phyloP scores from a whole-genome alignment of 2,888 invertebrate genomes.

The Ectemnius lituratus region DNA sequence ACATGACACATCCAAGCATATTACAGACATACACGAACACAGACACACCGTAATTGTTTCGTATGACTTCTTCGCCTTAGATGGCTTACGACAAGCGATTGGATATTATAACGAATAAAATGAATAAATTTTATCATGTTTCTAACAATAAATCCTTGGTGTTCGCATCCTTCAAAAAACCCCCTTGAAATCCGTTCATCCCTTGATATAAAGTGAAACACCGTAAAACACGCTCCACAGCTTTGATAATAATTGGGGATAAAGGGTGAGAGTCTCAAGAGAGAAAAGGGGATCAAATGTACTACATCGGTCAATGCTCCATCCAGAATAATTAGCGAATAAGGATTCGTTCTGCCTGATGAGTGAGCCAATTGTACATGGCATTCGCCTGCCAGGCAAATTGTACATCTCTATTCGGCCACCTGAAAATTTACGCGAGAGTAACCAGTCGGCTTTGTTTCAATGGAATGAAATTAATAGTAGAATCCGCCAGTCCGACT shows the following conservation, averaged over 20 bases:
- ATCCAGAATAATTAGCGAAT: background rate
- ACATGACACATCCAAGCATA: too few relatives aligned
- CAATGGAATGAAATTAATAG: too few relatives aligned
- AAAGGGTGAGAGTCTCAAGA: background rate
- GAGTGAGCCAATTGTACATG: background rate
- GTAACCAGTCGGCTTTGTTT: too few relatives aligned
- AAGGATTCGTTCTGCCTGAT: too few relatives aligned
- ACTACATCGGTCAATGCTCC: background rate
- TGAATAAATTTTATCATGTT: constrained; percentile 7
- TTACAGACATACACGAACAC: too few relatives aligned
- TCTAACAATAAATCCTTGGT: constrained; percentile 3
- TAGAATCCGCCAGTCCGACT: too few relatives aligned
- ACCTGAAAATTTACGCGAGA: too few relatives aligned
- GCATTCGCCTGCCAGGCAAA: background rate
- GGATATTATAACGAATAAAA: constrained; percentile 4
- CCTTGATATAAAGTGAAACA: too few relatives aligned
- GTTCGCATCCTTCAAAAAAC: background rate
- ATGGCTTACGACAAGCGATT: background rate
- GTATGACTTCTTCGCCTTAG: constrained; percentile 6
- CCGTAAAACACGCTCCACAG: too few relatives aligned
- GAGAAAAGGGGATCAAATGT: background rate
- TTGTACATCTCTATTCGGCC: background rate
- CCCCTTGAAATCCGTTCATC: background rate
- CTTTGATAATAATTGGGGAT: background rate
- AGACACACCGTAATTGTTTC: background rate